These are phyloP conservation scores for Tyrannus savana DNA, from an alignment of 2,113 vertebrate species.

Conservation along the genomic window DNA sequence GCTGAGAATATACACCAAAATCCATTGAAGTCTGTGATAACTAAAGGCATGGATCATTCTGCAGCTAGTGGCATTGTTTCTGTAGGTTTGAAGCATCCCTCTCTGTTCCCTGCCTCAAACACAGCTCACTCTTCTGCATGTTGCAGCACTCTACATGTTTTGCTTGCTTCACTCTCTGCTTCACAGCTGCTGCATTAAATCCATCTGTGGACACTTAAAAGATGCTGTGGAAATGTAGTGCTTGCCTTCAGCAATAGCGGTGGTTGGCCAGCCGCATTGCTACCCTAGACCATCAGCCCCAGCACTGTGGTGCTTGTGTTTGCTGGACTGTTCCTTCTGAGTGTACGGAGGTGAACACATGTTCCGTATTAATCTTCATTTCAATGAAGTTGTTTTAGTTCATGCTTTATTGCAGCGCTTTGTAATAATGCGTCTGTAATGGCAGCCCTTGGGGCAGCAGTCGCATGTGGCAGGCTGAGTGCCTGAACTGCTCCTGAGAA, in stretches of 20 bases:
- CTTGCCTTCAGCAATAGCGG: conserved; percentile 23
- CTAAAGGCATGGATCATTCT: background rate
- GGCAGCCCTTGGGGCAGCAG: conserved; percentile 79
- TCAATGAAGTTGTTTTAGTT: conserved; percentile 84
- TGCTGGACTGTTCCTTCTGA: conserved; percentile 67
- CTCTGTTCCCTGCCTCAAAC: background rate
- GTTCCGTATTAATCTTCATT: conserved; percentile 83
- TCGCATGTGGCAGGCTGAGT: conserved; percentile 80
- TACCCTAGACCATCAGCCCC: conserved; percentile 5
- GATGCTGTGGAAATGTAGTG: conserved; percentile 41
- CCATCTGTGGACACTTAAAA: conserved; percentile 9
- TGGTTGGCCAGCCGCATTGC: background rate
- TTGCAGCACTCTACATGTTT: background rate
- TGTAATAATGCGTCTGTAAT: conserved; percentile 83
- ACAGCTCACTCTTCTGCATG: background rate
- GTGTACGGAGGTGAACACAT: conserved; percentile 70
- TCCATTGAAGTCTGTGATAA: background rate
- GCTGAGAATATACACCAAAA: background rate
- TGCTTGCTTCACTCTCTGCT: conserved; percentile 22
- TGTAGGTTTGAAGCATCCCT: background rate
- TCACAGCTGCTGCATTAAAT: conserved; percentile 54
- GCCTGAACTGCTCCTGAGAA: conserved; percentile 79
- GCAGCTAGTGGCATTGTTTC: background rate
- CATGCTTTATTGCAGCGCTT: conserved; percentile 80
- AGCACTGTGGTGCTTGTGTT: conserved; percentile 26